phyloP scores from a whole-genome alignment of 1,140 invertebrate genomes.

The Drosophila cardini region DNA sequence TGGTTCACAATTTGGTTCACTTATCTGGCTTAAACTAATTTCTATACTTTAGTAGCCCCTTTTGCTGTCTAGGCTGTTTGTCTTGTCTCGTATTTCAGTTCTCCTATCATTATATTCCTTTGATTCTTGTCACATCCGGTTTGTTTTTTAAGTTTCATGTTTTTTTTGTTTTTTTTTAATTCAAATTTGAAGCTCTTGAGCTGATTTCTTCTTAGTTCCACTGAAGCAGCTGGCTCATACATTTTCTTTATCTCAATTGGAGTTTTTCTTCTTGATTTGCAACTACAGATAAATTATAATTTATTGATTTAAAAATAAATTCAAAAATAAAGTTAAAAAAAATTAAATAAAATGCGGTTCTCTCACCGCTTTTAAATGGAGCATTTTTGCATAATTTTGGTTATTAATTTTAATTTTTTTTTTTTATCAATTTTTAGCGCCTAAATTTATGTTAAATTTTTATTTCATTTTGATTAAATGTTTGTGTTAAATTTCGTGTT shows the following conservation, averaged over 20 bases:
- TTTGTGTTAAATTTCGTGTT: slow-evolving; percentile 71
- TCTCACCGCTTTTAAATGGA: slow-evolving; percentile 30
- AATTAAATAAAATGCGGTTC: slow-evolving; percentile 18
- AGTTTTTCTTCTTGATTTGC: no score
- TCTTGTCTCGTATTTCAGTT: slow-evolving; percentile 19
- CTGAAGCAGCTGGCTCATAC: slow-evolving; percentile 60
- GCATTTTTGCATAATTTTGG: slow-evolving; percentile 52
- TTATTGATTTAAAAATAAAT: slow-evolving; percentile 13
- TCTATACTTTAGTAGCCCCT: slow-evolving; percentile 52
- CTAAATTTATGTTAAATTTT: slow-evolving; percentile 79
- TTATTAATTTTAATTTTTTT: slow-evolving; percentile 52
- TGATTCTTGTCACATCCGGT: slow-evolving; percentile 42
- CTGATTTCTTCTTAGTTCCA: slow-evolving; percentile 37
- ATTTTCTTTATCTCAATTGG: slow-evolving; percentile 39
- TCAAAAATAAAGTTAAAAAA: slow-evolving; percentile 23
- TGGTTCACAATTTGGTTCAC: slow-evolving; percentile 37
- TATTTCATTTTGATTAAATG: slow-evolving; percentile 57
- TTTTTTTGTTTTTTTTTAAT: slow-evolving; percentile 21
- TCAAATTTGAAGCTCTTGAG: slow-evolving; percentile 8
- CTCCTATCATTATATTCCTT: slow-evolving; percentile 6
- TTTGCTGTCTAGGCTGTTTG: slow-evolving; percentile 59
- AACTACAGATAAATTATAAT: slow-evolving; percentile 48
- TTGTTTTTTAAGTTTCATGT: slow-evolving; percentile 8
- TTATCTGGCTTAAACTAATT: slow-evolving; percentile 40
- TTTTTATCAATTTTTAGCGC: slow-evolving; percentile 69